A percentile compares a stretch with the other conserved stretches of the same genome.
Conservation (phyloP, 64 coral and sea anemone species). For the Montipora efflorescens region DNA sequence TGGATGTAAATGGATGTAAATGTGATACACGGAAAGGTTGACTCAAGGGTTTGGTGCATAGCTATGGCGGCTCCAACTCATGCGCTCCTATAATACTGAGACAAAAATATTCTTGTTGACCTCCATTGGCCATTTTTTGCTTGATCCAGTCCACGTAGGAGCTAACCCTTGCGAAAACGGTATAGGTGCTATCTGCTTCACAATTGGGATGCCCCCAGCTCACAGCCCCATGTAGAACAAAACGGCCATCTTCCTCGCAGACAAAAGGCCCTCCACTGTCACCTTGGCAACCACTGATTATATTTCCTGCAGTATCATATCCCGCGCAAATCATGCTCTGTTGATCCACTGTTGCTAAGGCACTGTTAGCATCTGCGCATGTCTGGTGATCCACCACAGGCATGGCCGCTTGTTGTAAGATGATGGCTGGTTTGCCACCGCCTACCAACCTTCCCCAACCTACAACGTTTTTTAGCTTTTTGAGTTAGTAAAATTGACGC, state of each 20-base stretch:
- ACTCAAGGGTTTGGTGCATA: too few species aligned
- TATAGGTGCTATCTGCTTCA: conserved; percentile 69
- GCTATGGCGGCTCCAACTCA: too few species aligned
- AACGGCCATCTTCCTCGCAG: conserved; percentile 70
- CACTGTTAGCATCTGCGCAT: conserved; percentile 72
- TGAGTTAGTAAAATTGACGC: too few species aligned
- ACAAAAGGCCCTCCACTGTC: conserved; percentile 87
- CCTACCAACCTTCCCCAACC: background rate
- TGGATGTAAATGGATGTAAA: too few species aligned
- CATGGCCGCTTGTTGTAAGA: conserved; percentile 82
- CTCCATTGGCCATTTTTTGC: too few species aligned
- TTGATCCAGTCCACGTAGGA: conserved; percentile 23
- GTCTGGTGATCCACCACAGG: conserved; percentile 70
- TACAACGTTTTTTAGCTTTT: too few species aligned
- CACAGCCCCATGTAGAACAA: conserved; percentile 66
- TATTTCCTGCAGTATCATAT: conserved; percentile 69
- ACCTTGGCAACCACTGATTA: conserved; percentile 87
- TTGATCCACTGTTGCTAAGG: conserved; percentile 73
- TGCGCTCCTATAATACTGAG: too few species aligned
- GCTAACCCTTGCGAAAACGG: conserved; percentile 70
- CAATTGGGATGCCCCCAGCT: conserved; percentile 80
- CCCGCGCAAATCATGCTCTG: conserved; percentile 85
- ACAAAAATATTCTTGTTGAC: too few species aligned
- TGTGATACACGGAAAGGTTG: too few species aligned
- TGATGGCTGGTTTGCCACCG: conserved; percentile 73